phyloP scores from a whole-genome alignment of 2,113 vertebrate genomes.

The cat (Felis catus) region DNA sequence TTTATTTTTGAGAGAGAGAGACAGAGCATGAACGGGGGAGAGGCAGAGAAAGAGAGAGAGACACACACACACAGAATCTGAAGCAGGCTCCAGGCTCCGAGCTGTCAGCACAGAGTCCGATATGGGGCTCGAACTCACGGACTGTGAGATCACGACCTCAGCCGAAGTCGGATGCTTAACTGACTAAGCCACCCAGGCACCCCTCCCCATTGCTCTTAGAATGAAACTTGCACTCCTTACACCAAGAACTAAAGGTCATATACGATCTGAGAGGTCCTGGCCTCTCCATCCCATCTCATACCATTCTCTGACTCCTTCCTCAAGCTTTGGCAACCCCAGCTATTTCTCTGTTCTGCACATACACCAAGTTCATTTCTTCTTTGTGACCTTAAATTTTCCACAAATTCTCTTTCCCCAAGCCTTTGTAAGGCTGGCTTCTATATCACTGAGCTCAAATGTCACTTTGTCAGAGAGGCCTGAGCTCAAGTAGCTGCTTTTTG shows the following conservation, averaged over 20 bases:
- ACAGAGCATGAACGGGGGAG: too few species aligned
- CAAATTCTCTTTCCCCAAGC: background rate
- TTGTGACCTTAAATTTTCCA: background rate
- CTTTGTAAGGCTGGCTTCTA: background rate
- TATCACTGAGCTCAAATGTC: background rate
- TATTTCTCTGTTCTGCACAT: background rate
- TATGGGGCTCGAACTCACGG: too few species aligned
- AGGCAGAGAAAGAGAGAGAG: too few species aligned
- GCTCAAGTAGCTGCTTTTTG: background rate
- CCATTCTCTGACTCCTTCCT: background rate
- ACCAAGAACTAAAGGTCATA: background rate
- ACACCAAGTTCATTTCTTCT: background rate
- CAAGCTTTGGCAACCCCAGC: background rate
- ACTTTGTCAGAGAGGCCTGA: background rate
- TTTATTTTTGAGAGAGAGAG: too few species aligned
- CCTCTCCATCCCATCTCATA: background rate
- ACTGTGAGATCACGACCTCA: too few species aligned
- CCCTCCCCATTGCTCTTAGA: background rate
- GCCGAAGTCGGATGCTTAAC: too few species aligned
- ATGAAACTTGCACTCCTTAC: background rate
- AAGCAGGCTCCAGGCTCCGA: too few species aligned
- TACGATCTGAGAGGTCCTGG: background rate
- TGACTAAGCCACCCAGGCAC: too few species aligned
- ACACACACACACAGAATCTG: too few species aligned
- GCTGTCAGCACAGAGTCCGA: too few species aligned